Base-by-base conservation (phyloP, 2,888 invertebrate species). In the Thysanoteuthis rhombus region DNA sequence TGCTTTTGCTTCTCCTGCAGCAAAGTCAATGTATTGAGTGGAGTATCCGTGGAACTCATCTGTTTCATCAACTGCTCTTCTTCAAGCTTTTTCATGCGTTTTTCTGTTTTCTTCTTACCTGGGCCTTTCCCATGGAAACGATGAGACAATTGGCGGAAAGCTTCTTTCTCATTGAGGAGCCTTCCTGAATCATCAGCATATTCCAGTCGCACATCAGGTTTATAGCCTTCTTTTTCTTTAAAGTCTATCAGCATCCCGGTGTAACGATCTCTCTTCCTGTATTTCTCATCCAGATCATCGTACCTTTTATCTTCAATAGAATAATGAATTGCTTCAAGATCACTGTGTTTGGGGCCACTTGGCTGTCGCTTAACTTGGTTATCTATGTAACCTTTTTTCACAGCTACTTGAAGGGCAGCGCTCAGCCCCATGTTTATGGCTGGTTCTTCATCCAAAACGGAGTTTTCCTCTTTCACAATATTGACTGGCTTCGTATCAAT, bases 51-150 rank as follows among this genome's bases (percentile, higher is more conserved):
- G 5, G 99, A 99, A 95, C 99, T 99, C 99, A 99, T 99, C 96
- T 99, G 98, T 97, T 99, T 99, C 99, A 99, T 99, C 96, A 99
- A 97, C 98, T 98, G 98, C 97, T 99, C 99, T 97, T 99, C 99
- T 96, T 99, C 98, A 95, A 98, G 98, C 97, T 99, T 99, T 97
- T 99, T 99, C 97, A 99, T 98, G 95, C 99, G 98, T 97, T 99
- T 99, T 97, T 99, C 99, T 96, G 98, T 98, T 97, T 99, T 99
- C 97, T 99, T 99, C 97, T 99, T 99, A 93, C 99, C 99, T 39
- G 99, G 99, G 3, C 99, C 99, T 97, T 99, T 99, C 93, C 99
- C 99, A 97, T 99, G 99, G 97, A 99, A 99, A 97, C 99, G 99
- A 97, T 99, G 99, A 42, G 99, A 99, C 93, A 99, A 97, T 97